Percentiles rank a stretch among this genome's conserved stretches.
Evolutionary conservation across 2,113 vertebrate genomes (phyloP).

Genomic region (Pseudorasbora parva): DNA sequence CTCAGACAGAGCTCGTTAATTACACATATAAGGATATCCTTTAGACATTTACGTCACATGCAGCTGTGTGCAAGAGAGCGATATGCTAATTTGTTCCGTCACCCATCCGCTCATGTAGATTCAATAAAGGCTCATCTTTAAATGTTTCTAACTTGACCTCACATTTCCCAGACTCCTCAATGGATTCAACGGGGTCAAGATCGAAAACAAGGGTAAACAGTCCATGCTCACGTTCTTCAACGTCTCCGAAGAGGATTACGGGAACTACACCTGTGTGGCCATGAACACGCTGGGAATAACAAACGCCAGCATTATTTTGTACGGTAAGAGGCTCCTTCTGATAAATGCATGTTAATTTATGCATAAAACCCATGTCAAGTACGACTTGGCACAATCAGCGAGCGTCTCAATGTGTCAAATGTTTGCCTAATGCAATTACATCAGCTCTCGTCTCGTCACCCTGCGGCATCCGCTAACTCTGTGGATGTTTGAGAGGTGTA

Average conservation of each 20-base stretch:
- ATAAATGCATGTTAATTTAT: conserved; percentile 21
- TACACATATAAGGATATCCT: neutral
- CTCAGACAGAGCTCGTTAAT: neutral
- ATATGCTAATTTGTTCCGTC: neutral
- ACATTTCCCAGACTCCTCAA: conserved; percentile 82
- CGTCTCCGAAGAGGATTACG: conserved; percentile 96
- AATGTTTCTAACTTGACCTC: neutral
- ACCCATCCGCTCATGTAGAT: neutral
- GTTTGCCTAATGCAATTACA: conserved; percentile 25
- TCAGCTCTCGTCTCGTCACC: neutral
- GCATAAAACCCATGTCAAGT: conserved; percentile 20
- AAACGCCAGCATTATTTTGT: conserved; percentile 95
- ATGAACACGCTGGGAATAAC: conserved; percentile 92
- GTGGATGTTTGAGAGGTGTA: neutral
- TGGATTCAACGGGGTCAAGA: conserved; percentile 87
- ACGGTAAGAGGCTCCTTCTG: conserved; percentile 78
- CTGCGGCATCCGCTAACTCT: neutral
- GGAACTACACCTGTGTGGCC: conserved; percentile 98
- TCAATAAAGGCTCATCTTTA: neutral
- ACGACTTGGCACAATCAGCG: neutral
- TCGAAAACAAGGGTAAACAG: conserved; percentile 92
- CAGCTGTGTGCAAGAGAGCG: neutral
- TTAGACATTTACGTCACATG: neutral
- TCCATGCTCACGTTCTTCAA: conserved; percentile 97
- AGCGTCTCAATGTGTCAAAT: conserved; percentile 25